Evolutionary conservation across 1,140 invertebrate species (phyloP).

Genomic region (Asobara japonica): DNA sequence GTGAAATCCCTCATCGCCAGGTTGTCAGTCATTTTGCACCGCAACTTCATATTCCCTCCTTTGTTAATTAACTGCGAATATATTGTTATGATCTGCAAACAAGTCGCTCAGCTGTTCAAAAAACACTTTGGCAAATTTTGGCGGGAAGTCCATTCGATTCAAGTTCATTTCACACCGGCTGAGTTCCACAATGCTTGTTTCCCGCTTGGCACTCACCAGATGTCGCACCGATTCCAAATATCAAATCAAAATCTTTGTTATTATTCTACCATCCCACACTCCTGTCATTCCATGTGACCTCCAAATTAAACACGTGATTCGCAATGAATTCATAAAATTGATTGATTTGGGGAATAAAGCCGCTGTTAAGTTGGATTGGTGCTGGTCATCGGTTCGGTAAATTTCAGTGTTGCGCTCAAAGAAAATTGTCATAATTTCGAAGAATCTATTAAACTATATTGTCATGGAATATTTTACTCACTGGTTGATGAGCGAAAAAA

Average conservation of each 20-base stretch:
- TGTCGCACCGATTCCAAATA: constrained; percentile 14
- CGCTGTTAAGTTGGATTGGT: neutral
- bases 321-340: neutral
- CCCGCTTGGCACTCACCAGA: neutral
- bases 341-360: neutral
- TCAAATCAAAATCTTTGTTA: constrained; percentile 40
- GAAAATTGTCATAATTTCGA: too few relatives aligned
- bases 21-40: constrained; percentile 69
- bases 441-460: neutral
- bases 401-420: too few relatives aligned
- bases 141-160: too few relatives aligned
- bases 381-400: neutral
- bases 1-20: constrained; percentile 70
- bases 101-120: neutral
- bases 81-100: neutral
- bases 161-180: neutral
- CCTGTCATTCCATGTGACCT: neutral
- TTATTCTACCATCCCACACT: neutral
- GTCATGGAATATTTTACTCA: neutral
- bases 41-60: constrained; percentile 66
- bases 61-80: neutral
- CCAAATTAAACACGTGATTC: neutral
- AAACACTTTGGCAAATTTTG: neutral
- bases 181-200: neutral
- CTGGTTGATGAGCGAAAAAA: neutral